Evolutionary conservation across 2,113 vertebrate species (phyloP).

Genomic region (Piprites chloris): DNA sequence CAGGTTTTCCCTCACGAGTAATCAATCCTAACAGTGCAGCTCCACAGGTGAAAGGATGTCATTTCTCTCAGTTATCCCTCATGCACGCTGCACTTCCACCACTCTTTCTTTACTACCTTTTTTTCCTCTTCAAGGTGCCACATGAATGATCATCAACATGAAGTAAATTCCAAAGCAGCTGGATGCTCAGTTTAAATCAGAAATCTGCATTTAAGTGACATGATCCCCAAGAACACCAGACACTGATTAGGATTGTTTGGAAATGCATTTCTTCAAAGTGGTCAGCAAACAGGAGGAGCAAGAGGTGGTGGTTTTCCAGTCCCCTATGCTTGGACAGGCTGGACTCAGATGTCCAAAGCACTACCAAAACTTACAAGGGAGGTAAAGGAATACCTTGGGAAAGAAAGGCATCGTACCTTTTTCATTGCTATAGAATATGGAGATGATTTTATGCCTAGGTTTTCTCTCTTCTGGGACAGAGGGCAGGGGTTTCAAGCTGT

Average conservation of each 20-base stretch:
- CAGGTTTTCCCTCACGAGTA: background rate
- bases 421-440: constrained; percentile 91
- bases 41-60: background rate
- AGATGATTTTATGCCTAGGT: constrained; percentile 93
- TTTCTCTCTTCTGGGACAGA: constrained; percentile 96
- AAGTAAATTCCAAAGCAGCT: background rate
- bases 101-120: background rate
- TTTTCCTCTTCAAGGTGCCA: background rate
- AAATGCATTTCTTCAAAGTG: background rate
- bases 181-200: background rate
- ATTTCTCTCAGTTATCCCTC: background rate
- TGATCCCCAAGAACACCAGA: background rate
- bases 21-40: background rate
- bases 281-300: background rate
- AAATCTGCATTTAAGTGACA: background rate
- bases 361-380: background rate
- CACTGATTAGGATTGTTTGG: background rate
- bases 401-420: constrained; percentile 77
- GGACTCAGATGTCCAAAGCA: background rate
- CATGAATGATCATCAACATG: background rate
- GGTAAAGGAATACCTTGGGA: background rate
- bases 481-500: constrained; percentile 93
- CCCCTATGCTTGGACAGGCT: background rate
- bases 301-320: background rate
- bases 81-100: background rate